Conservation (phyloP, 2,888 invertebrate genomes). For the Pterostichus niger region DNA sequence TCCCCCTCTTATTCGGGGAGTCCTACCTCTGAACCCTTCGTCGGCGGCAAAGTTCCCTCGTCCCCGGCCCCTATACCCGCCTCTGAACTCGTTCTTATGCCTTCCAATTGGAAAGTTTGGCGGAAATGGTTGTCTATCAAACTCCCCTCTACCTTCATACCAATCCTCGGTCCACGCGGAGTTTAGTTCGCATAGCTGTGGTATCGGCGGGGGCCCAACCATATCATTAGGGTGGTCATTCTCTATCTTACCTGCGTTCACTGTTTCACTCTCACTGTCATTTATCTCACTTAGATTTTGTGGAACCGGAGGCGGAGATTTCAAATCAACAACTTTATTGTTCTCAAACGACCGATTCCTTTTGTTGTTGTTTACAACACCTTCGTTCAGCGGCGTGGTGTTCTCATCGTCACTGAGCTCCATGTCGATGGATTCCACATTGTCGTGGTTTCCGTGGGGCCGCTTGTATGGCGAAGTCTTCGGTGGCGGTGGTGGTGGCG, state of each 20-base stretch:
- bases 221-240: neutral
- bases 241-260: conserved; percentile 38
- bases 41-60: conserved; percentile 47
- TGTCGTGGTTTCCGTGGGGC: conserved; percentile 75
- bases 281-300: conserved; percentile 69
- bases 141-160: conserved; percentile 31
- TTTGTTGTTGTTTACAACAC: conserved; percentile 1
- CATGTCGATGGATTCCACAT: conserved; percentile 91
- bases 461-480: conserved; percentile 63
- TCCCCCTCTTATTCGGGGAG: conserved; percentile 66
- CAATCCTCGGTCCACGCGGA: conserved; percentile 51
- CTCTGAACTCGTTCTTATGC: conserved; percentile 57
- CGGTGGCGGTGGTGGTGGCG: conserved; percentile 79
- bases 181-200: conserved; percentile 19
- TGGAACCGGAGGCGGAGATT: conserved; percentile 75
- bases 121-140: conserved; percentile 13
- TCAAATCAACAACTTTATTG: conserved; percentile 61
- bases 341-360: conserved; percentile 11
- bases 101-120: conserved; percentile 13
- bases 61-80: conserved; percentile 59
- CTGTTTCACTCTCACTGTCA: conserved; percentile 15
- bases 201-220: conserved; percentile 39
- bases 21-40: conserved; percentile 66
- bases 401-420: conserved; percentile 90
- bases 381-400: neutral